Conservation (phyloP, 2,797 vertebrate genomes). For the Phylloscopus collybita region DNA sequence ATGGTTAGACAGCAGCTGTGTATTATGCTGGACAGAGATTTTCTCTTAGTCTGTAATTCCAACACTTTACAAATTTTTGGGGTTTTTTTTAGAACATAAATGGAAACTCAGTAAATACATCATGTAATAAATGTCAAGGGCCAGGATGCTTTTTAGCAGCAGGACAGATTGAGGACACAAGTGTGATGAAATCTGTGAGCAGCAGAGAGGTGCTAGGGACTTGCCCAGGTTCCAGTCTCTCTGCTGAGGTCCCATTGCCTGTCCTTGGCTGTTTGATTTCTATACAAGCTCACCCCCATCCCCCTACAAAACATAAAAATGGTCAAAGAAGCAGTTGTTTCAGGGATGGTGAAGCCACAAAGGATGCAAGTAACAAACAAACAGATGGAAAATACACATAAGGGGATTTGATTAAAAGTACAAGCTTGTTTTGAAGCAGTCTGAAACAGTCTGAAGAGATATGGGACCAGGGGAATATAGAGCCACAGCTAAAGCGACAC, state of each 20-base stretch:
- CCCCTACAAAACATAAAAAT: background rate
- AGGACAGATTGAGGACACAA: background rate
- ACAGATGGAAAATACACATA: background rate
- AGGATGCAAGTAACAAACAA: background rate
- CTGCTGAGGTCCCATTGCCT: background rate
- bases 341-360: background rate
- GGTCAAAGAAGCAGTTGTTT: background rate
- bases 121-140: background rate
- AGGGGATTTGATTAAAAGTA: background rate
- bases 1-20: background rate
- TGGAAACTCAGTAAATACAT: background rate
- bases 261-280: background rate
- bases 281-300: background rate
- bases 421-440: background rate
- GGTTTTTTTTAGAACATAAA: background rate
- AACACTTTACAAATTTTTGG: background rate
- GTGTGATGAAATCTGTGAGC: rapidly evolving
- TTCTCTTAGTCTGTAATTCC: background rate
- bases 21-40: background rate
- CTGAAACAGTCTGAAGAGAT: background rate
- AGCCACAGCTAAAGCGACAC: background rate
- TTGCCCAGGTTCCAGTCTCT: background rate
- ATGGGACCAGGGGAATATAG: background rate
- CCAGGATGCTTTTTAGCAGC: background rate
- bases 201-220: background rate